Evolutionary conservation across 1,140 invertebrate species (phyloP), one percentile per base, ranked within the genome.

Genomic region (Brachionus angularis): DNA sequence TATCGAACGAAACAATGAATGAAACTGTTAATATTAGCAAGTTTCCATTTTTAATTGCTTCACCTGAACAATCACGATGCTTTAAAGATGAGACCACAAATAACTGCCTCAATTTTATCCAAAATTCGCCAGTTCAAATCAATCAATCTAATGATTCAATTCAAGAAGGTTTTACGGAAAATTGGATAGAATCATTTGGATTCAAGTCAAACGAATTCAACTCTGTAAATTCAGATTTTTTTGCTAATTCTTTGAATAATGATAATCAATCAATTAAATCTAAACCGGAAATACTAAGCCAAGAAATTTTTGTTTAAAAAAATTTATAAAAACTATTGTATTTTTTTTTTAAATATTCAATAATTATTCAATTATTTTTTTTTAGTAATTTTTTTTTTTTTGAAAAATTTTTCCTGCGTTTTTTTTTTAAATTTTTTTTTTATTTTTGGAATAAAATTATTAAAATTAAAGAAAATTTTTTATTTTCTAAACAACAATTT

Each of bases 21-120:
- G 53, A 58, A 25, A 58, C 53, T 3, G 18, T 58, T 10, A 58
- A 58, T 18, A 58, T 58, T 39, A 58, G 53, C 12, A 58, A 58
- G 25, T 58, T 58, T 39, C 53, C 53, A 58, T 23, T 58, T 39
- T 16, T 58, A 14, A 23, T 58, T 21, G 36, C 33, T 23, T 58
- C 53, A 23, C 53, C 53, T 18, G 53, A 58, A 39, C 8, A 33
- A 16, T 33, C 27, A 16, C 23, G 53, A 23, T n/a, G n/a, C n/a
- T n/a, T n/a, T n/a, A n/a, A n/a, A n/a, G n/a, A n/a, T n/a, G n/a
- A n/a, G n/a, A n/a, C n/a, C n/a, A n/a, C n/a, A n/a, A n/a, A n/a
- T n/a, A n/a, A n/a, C n/a, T n/a, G n/a, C n/a, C 39, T 7, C 8
- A 10, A 36, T 21, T 21, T 58, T 58, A 36, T 18, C 16, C 4